These are phyloP conservation scores for Cottus gobio DNA, from an alignment of 2,113 vertebrate species.

Conservation along the genomic window DNA sequence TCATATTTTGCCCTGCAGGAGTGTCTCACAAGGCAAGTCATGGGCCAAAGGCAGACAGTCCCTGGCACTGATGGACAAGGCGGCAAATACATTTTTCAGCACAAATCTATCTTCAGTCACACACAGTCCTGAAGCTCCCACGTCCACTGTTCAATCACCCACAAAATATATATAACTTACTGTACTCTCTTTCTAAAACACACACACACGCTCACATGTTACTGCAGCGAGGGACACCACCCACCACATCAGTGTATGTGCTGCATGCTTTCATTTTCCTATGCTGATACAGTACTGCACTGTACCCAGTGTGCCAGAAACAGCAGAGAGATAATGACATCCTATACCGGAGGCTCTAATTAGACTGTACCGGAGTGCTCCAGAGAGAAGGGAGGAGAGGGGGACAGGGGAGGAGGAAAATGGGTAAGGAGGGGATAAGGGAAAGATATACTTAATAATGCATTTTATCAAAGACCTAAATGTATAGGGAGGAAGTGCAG, in stretches of 20 bases:
- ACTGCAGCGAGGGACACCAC: slow-evolving; percentile 23
- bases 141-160: slow-evolving; percentile 22
- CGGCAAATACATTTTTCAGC: slow-evolving; percentile 54
- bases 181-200: slow-evolving; percentile 16
- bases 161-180: slow-evolving; percentile 30
- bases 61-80: slow-evolving; percentile 59
- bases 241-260: slow-evolving; percentile 10
- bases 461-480: slow-evolving; percentile 54
- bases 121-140: slow-evolving; percentile 31
- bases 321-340: slow-evolving; percentile 75
- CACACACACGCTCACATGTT: slow-evolving; percentile 21
- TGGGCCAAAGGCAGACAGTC: slow-evolving; percentile 50
- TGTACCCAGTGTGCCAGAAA: slow-evolving; percentile 71
- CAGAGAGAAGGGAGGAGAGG: slow-evolving; percentile 45
- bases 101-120: slow-evolving; percentile 48
- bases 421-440: slow-evolving; percentile 23
- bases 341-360: slow-evolving; percentile 79
- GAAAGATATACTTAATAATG: slow-evolving; percentile 65
- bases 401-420: slow-evolving; percentile 36
- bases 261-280: slow-evolving; percentile 51
- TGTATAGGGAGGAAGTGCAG: slow-evolving; percentile 40
- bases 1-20: slow-evolving; percentile 51
- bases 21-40: slow-evolving; percentile 40
- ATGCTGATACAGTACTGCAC: slow-evolving; percentile 72
- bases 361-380: slow-evolving; percentile 72